These are phyloP conservation scores for Drosophila aff. DNA, from an alignment of 1,140 invertebrate genomes.

Conservation along the genomic window DNA sequence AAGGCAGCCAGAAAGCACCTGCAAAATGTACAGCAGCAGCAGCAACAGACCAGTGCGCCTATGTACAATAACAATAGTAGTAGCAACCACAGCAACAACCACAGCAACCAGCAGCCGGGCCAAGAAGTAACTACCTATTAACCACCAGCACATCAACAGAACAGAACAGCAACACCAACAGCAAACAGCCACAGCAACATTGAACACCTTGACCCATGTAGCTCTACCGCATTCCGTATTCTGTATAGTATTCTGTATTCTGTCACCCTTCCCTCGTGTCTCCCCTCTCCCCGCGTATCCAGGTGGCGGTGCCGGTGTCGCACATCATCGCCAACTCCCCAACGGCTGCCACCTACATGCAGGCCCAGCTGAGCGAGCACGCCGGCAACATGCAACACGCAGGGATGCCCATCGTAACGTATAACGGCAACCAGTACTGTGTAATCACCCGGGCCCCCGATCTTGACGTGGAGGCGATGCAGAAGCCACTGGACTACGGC, in stretches of 20 bases:
- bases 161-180: conserved; percentile 49
- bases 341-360: conserved; percentile 81
- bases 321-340: conserved; percentile 84
- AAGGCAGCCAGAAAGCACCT: conserved; percentile 58
- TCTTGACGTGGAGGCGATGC: conserved; percentile 65
- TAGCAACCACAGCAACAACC: conserved; percentile 58
- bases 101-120: conserved; percentile 56
- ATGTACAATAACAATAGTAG: conserved; percentile 71
- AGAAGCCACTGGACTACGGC: conserved; percentile 73
- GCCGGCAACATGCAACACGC: conserved; percentile 84
- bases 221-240: conserved; percentile 33
- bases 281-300: conserved; percentile 46
- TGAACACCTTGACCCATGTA: conserved; percentile 47
- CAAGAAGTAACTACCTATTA: conserved; percentile 82
- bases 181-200: conserved; percentile 59
- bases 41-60: conserved; percentile 63
- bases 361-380: conserved; percentile 83
- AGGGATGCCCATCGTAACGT: conserved; percentile 80
- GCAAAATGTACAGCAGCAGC: conserved; percentile 60
- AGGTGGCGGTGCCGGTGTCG: conserved; percentile 78
- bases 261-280: conserved; percentile 58
- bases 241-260: conserved; percentile 60
- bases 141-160: conserved; percentile 55
- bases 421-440: conserved; percentile 83
- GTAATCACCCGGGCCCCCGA: conserved; percentile 76